These are phyloP conservation scores for Varroa destructor DNA, from an alignment of 1,140 invertebrate genomes.

Conservation along the genomic window DNA sequence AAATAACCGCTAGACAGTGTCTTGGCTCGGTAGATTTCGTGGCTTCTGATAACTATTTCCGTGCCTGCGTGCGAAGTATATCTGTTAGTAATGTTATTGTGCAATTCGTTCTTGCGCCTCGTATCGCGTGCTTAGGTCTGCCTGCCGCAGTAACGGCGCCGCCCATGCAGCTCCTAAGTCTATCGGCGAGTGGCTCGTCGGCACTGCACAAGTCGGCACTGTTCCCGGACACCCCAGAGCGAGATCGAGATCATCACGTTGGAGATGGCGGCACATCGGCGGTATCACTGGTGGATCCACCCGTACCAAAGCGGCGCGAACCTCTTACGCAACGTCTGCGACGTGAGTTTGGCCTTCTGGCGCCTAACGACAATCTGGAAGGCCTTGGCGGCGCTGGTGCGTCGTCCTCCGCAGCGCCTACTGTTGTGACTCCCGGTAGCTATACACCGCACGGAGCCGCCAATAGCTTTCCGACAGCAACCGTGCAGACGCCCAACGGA, in stretches of 20 bases:
- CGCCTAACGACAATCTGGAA: not conserved
- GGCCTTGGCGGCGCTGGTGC: not conserved
- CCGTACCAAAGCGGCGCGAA: slow-evolving; percentile 7
- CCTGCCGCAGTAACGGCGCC: slow-evolving; percentile 27
- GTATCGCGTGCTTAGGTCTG: not conserved
- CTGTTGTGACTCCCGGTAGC: not conserved
- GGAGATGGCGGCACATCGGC: not conserved
- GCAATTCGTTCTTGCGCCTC: too few species aligned
- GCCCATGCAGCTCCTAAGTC: slow-evolving; percentile 16
- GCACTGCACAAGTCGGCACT: slow-evolving; percentile 22
- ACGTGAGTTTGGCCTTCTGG: slow-evolving; percentile 25
- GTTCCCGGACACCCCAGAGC: slow-evolving; percentile 27
- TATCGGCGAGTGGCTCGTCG: not conserved
- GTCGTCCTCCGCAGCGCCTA: slow-evolving; percentile 6
- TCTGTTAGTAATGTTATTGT: too few species aligned
- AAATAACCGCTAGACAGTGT: too few species aligned
- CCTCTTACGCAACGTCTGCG: slow-evolving; percentile 12
- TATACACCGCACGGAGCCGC: too few species aligned
- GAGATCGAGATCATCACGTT: not conserved
- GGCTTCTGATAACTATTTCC: too few species aligned
- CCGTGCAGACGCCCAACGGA: slow-evolving; percentile 27
- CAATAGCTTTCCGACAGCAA: slow-evolving; percentile 15
- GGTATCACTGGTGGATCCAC: slow-evolving; percentile 19
- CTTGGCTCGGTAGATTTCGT: too few species aligned
- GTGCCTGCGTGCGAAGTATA: too few species aligned